Evolutionary conservation across 2,113 vertebrate species (phyloP).

Genomic region (Pantherophis guttatus): DNA sequence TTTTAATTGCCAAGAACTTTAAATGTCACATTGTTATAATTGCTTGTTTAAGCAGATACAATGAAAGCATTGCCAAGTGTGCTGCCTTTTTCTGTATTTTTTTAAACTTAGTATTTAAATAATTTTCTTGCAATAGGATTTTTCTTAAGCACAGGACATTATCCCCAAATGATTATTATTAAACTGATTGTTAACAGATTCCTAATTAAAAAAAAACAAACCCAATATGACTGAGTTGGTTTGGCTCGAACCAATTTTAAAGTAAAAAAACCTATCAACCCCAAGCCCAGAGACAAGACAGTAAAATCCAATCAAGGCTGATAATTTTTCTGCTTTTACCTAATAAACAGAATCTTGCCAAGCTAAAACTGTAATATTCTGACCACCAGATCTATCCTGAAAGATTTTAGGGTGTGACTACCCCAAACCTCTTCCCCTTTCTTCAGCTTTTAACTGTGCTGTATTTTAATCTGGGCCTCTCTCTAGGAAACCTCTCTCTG

Average conservation of each 20-base stretch:
- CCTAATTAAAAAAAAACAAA: background rate
- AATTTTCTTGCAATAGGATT: background rate
- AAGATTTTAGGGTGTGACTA: background rate
- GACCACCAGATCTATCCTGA: background rate
- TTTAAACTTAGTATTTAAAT: conserved; percentile 8
- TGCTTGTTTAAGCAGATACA: background rate
- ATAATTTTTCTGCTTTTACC: background rate
- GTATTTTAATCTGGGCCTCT: background rate
- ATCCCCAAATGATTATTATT: background rate
- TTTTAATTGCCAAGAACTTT: conserved; percentile 49
- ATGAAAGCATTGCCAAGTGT: conserved; percentile 21
- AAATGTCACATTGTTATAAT: rapidly evolving
- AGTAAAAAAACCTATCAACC: background rate
- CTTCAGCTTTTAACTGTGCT: background rate
- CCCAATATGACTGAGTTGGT: background rate
- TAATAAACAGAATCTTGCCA: background rate
- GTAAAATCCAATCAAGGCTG: background rate
- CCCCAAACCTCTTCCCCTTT: background rate
- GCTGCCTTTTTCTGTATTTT: background rate
- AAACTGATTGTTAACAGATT: background rate
- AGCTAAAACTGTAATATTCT: background rate
- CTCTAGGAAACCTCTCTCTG: background rate
- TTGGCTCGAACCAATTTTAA: background rate
- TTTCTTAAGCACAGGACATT: background rate
- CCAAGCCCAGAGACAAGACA: background rate